A percentile compares a stretch with the other conserved stretches of the same genome.
These are phyloP conservation scores for Sicus ferrugineus DNA, from an alignment of 2,888 invertebrate species.

Conservation along the genomic window DNA sequence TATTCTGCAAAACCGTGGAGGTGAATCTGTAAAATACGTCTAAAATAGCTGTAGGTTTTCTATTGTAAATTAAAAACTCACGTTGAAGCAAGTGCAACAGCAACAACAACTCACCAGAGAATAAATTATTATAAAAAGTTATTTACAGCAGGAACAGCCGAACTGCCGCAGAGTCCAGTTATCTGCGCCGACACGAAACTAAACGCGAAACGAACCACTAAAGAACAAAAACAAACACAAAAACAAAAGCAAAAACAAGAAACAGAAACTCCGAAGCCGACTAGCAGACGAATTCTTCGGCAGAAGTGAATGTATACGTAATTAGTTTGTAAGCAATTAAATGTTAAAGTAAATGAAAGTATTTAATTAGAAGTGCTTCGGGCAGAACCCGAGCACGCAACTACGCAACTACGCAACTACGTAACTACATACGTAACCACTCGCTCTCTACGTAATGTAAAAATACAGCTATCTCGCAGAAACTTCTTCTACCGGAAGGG, in stretches of 20 bases:
- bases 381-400: constrained; percentile 26
- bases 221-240: not conserved
- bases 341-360: constrained; percentile 12
- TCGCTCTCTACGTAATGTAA: constrained; percentile 19
- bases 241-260: not conserved
- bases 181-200: not conserved
- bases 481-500: constrained; percentile 24
- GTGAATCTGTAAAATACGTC: constrained; percentile 26
- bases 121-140: constrained; percentile 34
- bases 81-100: constrained; percentile 27
- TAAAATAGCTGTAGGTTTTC: constrained; percentile 16
- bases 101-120: constrained; percentile 1
- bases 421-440: constrained; percentile 33
- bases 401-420: constrained; percentile 34
- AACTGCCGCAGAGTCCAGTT: not conserved
- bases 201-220: constrained; percentile 10
- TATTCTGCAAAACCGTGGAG: no score
- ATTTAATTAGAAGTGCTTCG: constrained; percentile 11
- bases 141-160: constrained; percentile 18
- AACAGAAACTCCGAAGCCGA: constrained; percentile 32
- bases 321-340: constrained; percentile 52
- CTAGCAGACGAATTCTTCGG: constrained; percentile 48
- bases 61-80: constrained; percentile 32
- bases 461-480: constrained; percentile 36
- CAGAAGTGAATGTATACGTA: constrained; percentile 64